Conservation (phyloP, 2,797 vertebrate genomes). For the Tarsius wallacei region DNA sequence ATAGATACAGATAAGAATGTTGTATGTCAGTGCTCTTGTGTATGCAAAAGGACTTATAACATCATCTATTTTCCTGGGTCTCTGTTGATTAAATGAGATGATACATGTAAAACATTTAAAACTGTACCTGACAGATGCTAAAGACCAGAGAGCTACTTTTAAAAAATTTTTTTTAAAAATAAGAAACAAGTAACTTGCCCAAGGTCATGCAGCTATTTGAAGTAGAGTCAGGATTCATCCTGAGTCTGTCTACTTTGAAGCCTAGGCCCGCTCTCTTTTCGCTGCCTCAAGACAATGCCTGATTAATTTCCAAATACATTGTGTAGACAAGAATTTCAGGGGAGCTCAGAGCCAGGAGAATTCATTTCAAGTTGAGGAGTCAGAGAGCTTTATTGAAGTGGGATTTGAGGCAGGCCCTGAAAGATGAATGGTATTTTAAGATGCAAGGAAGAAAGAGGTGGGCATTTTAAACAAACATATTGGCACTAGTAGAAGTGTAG, state of each 20-base stretch:
- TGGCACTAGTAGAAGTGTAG: not conserved
- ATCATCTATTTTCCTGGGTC: not conserved
- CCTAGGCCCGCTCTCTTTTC: not conserved
- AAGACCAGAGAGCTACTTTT: not conserved
- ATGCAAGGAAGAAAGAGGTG: not conserved
- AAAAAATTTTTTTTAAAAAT: not conserved
- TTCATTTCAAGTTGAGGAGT: constrained; percentile 61
- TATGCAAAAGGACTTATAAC: not conserved
- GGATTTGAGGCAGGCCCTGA: constrained; percentile 19
- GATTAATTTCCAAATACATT: constrained; percentile 75
- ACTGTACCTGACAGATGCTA: not conserved
- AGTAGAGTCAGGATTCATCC: constrained; percentile 41
- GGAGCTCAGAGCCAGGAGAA: constrained; percentile 24
- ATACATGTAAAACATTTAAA: not conserved
- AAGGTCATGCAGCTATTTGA: not conserved
- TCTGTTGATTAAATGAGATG: not conserved
- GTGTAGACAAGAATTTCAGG: constrained; percentile 58
- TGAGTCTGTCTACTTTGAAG: not conserved
- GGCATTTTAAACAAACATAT: not conserved
- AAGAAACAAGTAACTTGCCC: not conserved
- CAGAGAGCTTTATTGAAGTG: constrained; percentile 62
- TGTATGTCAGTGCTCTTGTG: not conserved
- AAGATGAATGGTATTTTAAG: constrained; percentile 64
- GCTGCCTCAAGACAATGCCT: constrained; percentile 53
- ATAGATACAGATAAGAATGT: not conserved